Percentiles rank a stretch among this genome's conserved stretches.
These are phyloP conservation scores for Pseudochirops cupreus DNA, from an alignment of 2,797 vertebrate species.

Conservation along the genomic window DNA sequence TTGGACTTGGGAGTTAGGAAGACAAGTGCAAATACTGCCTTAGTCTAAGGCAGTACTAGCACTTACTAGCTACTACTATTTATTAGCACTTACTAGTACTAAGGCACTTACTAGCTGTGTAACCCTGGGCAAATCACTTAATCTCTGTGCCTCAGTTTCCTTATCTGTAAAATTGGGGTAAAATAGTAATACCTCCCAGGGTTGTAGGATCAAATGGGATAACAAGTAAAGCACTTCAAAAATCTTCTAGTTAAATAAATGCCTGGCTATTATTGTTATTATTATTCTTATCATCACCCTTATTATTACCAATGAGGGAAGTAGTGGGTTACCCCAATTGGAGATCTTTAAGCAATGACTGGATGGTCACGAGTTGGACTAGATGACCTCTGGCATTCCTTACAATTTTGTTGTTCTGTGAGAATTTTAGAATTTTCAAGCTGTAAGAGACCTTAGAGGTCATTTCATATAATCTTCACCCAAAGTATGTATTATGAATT, in stretches of 20 bases:
- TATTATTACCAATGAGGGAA: not conserved
- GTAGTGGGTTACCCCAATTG: not conserved
- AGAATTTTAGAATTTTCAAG: not conserved
- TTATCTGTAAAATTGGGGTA: not conserved
- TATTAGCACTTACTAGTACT: not conserved
- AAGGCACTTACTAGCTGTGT: not conserved
- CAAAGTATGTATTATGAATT: not conserved
- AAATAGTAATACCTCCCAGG: not conserved
- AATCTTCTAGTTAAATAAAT: not conserved
- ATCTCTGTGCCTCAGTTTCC: not conserved
- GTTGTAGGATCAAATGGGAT: not conserved
- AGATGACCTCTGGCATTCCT: not conserved
- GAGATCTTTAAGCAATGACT: not conserved
- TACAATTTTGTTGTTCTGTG: not conserved
- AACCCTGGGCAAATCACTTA: not conserved
- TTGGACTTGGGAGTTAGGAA: not conserved
- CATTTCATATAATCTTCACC: not conserved
- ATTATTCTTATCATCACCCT: not conserved
- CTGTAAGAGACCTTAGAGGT: not conserved
- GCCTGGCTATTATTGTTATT: not conserved
- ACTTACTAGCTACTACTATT: too few relatives aligned
- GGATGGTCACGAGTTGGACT: not conserved
- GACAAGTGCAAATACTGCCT: not conserved
- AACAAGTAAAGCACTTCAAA: not conserved
- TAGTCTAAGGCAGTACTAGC: not conserved